Evolutionary conservation across 2,797 vertebrate species (phyloP).

Genomic region (Scleropages formosus): DNA sequence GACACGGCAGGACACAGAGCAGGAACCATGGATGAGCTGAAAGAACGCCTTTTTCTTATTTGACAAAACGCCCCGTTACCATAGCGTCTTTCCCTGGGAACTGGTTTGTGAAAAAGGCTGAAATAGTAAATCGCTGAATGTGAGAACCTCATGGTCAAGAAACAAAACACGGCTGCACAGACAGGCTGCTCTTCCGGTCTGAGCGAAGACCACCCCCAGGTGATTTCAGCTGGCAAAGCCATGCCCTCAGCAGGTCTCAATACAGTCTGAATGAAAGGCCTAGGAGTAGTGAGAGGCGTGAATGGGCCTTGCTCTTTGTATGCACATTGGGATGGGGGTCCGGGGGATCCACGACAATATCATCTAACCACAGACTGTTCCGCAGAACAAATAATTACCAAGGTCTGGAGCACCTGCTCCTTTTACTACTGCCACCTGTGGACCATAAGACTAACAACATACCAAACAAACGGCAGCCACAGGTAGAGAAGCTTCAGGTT

Average conservation of each 20-base stretch:
- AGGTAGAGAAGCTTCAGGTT: background rate
- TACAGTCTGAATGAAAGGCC: background rate
- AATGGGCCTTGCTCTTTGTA: background rate
- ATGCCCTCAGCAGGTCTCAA: background rate
- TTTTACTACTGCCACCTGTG: slow-evolving; percentile 27
- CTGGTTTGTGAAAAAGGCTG: slow-evolving; percentile 11
- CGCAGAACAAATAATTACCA: background rate
- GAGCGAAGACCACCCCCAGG: background rate
- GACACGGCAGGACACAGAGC: background rate
- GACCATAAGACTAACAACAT: slow-evolving; percentile 19
- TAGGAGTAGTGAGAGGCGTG: background rate
- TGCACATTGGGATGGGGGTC: too few species aligned
- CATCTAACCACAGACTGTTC: too few species aligned
- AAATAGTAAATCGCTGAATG: slow-evolving; percentile 1
- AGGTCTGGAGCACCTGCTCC: slow-evolving; percentile 14
- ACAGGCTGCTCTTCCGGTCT: background rate
- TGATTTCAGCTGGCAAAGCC: background rate
- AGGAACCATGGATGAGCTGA: background rate
- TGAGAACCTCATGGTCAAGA: background rate
- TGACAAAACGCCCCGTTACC: background rate
- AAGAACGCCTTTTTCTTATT: background rate
- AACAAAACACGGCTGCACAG: background rate
- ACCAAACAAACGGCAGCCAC: slow-evolving; percentile 22
- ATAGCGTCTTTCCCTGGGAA: slow-evolving; percentile 13
- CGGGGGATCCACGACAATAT: background rate